Evolutionary conservation across 1,140 invertebrate genomes (phyloP), one percentile per base, ranked within the genome.

Genomic region (Maconellicoccus hirsutus): DNA sequence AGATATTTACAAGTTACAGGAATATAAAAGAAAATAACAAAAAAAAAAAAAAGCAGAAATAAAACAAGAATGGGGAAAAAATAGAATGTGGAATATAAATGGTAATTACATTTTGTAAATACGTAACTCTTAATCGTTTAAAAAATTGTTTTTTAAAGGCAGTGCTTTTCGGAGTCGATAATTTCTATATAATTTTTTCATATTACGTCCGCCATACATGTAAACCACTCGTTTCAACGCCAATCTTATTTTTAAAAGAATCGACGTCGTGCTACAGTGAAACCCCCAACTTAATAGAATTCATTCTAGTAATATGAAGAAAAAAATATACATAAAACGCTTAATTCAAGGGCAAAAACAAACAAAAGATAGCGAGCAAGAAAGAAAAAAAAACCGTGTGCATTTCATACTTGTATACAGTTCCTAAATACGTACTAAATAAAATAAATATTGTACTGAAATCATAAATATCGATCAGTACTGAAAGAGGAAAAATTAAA

Each of bases 71-170:
- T 52, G 42, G n/a, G 42, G 2, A 52, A 16, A 52, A 52, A 33
- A 12, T 33, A 33, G 12, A 6, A 33, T 12, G 29, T 52, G 42
- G 42, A 52, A 52, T 52, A 52, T 52, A 52, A 52, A 52, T 19
- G 42, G 42, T 52, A 52, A 52, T 52, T 52, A 52, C 42, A 52
- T 19, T 52, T 52, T 52, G 42, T 52, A 52, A 52, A 33, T 33
- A 33, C n/a, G 42, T 52, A 52, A 19, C 42, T 52, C 29, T 33
- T 33, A 3, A 16, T 52, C 42, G 42, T 52, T 52, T 6, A 52
- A 52, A 52, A 52, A 3, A 8, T 52, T 16, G 3, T 16, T 16
- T 4, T 8, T 52, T 52, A 52, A 19, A 16, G 42, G n/a, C 42
- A 19, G 42, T 52, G 42, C 42, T 52, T 8, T 19, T 52, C 42